Evolutionary conservation across 2,888 invertebrate genomes (phyloP), one percentile per base, ranked within the genome.

Genomic region (Melinopterus prodromus): DNA sequence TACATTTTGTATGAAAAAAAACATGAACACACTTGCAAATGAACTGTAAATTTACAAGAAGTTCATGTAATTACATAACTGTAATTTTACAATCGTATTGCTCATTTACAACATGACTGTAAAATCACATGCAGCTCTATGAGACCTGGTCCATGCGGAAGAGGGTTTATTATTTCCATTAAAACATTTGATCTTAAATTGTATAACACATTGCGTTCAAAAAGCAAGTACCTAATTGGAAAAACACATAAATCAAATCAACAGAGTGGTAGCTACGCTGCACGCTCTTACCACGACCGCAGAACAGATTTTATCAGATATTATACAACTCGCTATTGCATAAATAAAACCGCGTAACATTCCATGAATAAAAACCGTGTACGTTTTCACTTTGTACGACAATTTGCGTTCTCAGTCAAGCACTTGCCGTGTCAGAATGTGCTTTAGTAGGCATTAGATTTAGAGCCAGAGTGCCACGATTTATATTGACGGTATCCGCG

Each of bases 311-410:
- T 7, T 53, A 53, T 53, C 53, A 53, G 53, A 53, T 53, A 53
- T 53, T 53, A 53, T 53, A 53, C 53, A 74, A 36, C 74, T n/a
- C 12, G 16, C 36, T 74, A 74, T 74, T 74, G 36, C 74, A 35
- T 74, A 74, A 74, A 74, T 37, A 74, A 74, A 74, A 37, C 16
- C 16, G 14, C 35, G 35, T 35, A 37, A 74, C 74, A 74, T 71
- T 14, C 12, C 16, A 71, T 71, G 16, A 71, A 53, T 53, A 53
- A 53, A 53, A 53, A 53, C 9, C 53, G 12, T 4, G 12, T 53
- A 53, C 12, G 7, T 53, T 53, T 53, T 53, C 53, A 53, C 53
- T 53, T 53, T 53, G 53, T 53, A 53, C 53, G 7, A 53, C 53
- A 53, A 53, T 53, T 26, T 53, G 53, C 53, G 53, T 53, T 12